phyloP scores from a whole-genome alignment of 35 echinoderm and acorn worm genomes.

The Heliocidaris erythrogramma region DNA sequence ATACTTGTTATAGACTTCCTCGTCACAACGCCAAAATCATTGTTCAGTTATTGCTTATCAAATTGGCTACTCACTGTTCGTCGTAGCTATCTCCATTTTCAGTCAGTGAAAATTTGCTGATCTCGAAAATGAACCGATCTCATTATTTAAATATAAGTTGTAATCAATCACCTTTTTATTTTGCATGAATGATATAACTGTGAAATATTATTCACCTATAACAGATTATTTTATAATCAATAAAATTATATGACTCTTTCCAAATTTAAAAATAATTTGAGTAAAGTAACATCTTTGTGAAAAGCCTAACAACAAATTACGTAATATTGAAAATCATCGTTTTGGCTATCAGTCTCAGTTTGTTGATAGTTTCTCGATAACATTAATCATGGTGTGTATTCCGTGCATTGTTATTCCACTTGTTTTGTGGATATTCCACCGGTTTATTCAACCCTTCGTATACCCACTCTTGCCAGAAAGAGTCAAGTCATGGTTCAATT shows the following conservation, averaged over 20 bases:
- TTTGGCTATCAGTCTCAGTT: neutral
- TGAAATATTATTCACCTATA: neutral
- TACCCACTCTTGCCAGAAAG: conserved; percentile 77
- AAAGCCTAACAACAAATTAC: neutral
- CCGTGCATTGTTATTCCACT: conserved; percentile 78
- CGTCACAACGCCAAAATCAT: no score
- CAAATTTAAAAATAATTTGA: no score
- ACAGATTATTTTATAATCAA: neutral
- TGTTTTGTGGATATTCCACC: conserved; percentile 78
- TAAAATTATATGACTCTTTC: neutral
- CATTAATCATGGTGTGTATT: conserved; percentile 92
- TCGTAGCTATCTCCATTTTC: neutral
- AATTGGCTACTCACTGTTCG: neutral
- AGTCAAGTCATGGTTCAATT: conserved; percentile 77
- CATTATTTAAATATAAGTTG: neutral
- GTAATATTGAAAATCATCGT: neutral
- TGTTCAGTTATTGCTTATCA: neutral
- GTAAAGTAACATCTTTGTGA: neutral
- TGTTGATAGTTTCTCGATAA: neutral
- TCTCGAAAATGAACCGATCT: neutral
- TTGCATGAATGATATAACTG: neutral
- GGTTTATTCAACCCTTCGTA: conserved; percentile 81
- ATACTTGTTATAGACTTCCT: no score
- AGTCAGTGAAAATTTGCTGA: neutral
- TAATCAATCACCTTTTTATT: neutral